Evolutionary conservation across 1,140 invertebrate genomes (phyloP).

Genomic region (Glossosoma conforme): DNA sequence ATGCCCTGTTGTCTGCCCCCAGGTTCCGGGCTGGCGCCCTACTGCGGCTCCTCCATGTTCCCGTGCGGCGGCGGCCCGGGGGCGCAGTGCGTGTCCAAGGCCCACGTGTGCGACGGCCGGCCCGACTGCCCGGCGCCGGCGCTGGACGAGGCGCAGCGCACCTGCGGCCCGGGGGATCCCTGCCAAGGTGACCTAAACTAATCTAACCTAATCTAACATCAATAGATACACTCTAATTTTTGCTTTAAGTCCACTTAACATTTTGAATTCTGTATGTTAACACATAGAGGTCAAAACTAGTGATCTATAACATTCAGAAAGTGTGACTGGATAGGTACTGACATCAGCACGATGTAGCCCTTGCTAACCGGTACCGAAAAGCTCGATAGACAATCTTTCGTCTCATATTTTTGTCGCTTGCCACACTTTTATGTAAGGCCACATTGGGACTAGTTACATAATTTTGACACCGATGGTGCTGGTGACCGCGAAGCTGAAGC

Average conservation of each 20-base stretch:
- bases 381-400: too few relatives aligned
- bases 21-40: background rate
- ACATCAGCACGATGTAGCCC: background rate
- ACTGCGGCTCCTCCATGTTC: slow-evolving; percentile 18
- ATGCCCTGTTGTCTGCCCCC: too few relatives aligned
- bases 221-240: background rate
- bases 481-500: too few relatives aligned
- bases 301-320: background rate
- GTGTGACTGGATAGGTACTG: background rate
- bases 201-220: background rate
- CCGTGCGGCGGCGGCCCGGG: slow-evolving; percentile 9
- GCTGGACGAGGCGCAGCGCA: slow-evolving; percentile 14
- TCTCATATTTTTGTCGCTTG: too few relatives aligned
- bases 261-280: background rate
- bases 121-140: slow-evolving; percentile 21
- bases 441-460: too few relatives aligned
- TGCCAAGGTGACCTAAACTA: slow-evolving; percentile 11
- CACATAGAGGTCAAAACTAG: background rate
- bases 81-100: slow-evolving; percentile 10
- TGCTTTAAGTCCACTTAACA: background rate
- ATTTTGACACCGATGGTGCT: too few relatives aligned
- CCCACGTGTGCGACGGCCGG: slow-evolving; percentile 21
- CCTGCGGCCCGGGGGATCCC: slow-evolving; percentile 22
- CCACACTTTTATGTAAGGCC: too few relatives aligned
- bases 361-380: background rate